These are phyloP conservation scores for Leptopilina clavipes DNA, from an alignment of 1,140 invertebrate species.

Conservation along the genomic window DNA sequence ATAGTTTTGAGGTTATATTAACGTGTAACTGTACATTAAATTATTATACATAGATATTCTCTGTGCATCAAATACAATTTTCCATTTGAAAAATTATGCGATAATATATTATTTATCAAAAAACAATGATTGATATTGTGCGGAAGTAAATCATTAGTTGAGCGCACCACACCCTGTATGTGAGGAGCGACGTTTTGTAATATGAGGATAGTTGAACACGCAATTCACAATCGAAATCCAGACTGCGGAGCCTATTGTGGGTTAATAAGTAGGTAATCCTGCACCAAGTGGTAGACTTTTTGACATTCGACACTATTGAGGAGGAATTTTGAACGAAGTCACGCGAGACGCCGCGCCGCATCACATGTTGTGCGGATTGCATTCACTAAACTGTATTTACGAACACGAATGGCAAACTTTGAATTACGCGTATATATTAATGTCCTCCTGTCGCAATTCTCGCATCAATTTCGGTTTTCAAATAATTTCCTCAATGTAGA, in stretches of 20 bases:
- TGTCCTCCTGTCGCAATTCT: slow-evolving; percentile 7
- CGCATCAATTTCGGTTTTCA: neutral
- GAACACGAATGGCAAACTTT: slow-evolving; percentile 43
- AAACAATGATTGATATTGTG: neutral
- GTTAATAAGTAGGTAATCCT: slow-evolving; percentile 64
- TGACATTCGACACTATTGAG: slow-evolving; percentile 52
- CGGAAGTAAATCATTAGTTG: neutral
- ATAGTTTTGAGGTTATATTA: no score
- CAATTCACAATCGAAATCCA: slow-evolving; percentile 50
- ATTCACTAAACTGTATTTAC: slow-evolving; percentile 7
- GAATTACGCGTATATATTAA: slow-evolving; percentile 48
- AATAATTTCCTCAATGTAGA: neutral
- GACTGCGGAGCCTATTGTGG: slow-evolving; percentile 58
- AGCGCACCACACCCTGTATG: neutral
- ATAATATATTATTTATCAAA: no score
- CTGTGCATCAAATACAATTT: no score
- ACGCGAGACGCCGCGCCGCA: slow-evolving; percentile 43
- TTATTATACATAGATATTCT: no score
- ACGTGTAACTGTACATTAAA: no score
- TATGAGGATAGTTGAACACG: slow-evolving; percentile 30
- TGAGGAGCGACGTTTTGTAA: slow-evolving; percentile 7
- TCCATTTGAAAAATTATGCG: no score
- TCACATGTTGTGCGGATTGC: slow-evolving; percentile 15
- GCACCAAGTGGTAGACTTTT: slow-evolving; percentile 41
- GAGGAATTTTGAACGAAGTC: slow-evolving; percentile 50